Conservation (phyloP, 2,113 vertebrate genomes). For the Antechinus flavipes region DNA sequence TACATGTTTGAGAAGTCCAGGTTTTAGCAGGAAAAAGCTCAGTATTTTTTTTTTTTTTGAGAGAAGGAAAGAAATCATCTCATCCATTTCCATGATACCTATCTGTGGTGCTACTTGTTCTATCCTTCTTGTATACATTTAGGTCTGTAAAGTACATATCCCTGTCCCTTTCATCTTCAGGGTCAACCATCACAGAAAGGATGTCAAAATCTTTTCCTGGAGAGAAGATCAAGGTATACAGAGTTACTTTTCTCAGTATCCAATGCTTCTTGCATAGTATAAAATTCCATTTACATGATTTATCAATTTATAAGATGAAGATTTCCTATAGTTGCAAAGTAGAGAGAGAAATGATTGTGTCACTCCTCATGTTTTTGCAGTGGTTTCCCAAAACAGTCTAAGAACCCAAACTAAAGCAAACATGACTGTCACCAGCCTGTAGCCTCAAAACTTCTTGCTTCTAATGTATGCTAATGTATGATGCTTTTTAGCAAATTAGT, state of each 20-base stretch:
- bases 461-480: background rate
- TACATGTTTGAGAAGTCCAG: background rate
- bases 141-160: background rate
- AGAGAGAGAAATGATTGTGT: background rate
- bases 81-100: background rate
- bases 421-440: background rate
- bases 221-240: background rate
- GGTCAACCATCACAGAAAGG: background rate
- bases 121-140: background rate
- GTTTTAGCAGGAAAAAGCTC: background rate
- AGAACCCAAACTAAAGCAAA: background rate
- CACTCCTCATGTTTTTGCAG: background rate
- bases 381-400: background rate
- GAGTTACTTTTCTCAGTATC: background rate
- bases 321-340: background rate
- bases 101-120: background rate
- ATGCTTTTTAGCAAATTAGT: conserved; percentile 3
- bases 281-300: background rate
- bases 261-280: background rate
- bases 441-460: background rate
- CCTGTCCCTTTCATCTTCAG: background rate
- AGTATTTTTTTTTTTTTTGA: background rate
- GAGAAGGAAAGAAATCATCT: background rate
- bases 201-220: background rate
- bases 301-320: background rate